Base-by-base conservation (phyloP, 2,113 vertebrate genomes). In the Pteruthius melanotis region DNA sequence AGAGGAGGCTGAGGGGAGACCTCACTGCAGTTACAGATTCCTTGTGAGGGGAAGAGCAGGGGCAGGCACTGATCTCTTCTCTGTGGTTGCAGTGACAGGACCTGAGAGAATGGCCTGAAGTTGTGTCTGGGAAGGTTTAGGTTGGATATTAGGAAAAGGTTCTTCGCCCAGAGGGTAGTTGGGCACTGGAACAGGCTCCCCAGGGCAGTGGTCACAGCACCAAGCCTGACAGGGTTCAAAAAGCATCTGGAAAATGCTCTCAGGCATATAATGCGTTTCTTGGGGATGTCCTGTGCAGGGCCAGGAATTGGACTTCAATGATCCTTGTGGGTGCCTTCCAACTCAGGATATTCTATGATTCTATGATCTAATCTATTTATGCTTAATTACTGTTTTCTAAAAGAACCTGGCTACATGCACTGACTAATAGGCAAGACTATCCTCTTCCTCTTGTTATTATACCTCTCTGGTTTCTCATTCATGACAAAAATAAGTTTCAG, bases 341-440 rank as follows among this genome's bases (percentile, higher is more conserved):
- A 24, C 37, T 28, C 40, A 42, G 40, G 18, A 54, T 42, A 42
- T 23, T 69, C 31, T 49, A 19, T 61, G 18, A 69, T 42, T 76
- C 70, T 83, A 61, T 54, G 47, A 31, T 54, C 50, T 28, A 74
- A 91, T 83, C 76, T 90, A 44, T 78, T 94, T 68, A 54, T 68
- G 53, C 28, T 71, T 92, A 89, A 93, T 91, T 92, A 93, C 33
- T 94, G 44, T 91, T 94, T 95, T 92, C 64, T 85, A 39, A 79
- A 87, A 79, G 28, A 84, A 69, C 35, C 39, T 77, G 47, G 33
- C 63, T 78, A n/a, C n/a, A 57, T 31, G 33, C 57, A 60, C 54
- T 89, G 83, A 89, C 68, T 83, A 82, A 89, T 61, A 91, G 26
- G 14, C 40, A 76, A 70, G 44, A 65, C 31, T 75, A n/a, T 56